Percentiles rank a stretch among this genome's conserved stretches.
These are phyloP conservation scores for Paedocypris sp. DNA, from an alignment of 2,113 vertebrate genomes.

Conservation along the genomic window DNA sequence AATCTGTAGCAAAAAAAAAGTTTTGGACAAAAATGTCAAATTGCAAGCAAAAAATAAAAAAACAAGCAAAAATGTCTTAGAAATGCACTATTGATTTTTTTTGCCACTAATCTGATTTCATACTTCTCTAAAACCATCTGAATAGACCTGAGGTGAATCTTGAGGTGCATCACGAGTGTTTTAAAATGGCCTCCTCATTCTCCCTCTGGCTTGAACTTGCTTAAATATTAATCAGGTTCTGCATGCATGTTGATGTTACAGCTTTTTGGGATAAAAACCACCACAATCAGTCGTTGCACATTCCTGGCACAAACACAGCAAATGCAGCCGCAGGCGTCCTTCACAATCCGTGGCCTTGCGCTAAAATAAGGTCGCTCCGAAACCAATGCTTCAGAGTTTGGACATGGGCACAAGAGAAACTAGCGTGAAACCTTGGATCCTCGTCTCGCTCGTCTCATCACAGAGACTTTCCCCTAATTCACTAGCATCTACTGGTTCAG, in stretches of 20 bases:
- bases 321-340: slow-evolving; percentile 39
- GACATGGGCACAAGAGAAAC: slow-evolving; percentile 7
- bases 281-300: slow-evolving; percentile 27
- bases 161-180: slow-evolving; percentile 25
- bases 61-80: too few species aligned
- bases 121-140: too few species aligned
- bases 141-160: too few species aligned
- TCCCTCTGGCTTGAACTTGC: not conserved
- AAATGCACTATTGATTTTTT: too few species aligned
- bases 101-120: too few species aligned
- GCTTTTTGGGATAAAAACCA: slow-evolving; percentile 12
- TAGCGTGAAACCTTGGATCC: slow-evolving; percentile 13
- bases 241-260: slow-evolving; percentile 12
- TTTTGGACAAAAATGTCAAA: too few species aligned
- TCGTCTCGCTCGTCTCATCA: slow-evolving; percentile 24
- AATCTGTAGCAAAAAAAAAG: too few species aligned
- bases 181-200: slow-evolving; percentile 11
- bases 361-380: not conserved
- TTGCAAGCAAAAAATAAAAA: too few species aligned
- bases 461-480: not conserved
- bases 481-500: not conserved
- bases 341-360: slow-evolving; percentile 36
- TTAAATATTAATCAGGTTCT: slow-evolving; percentile 29
- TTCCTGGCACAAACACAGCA: slow-evolving; percentile 23
- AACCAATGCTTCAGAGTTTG: slow-evolving; percentile 6